These are phyloP conservation scores for Pluvianellus socialis DNA, from an alignment of 2,113 vertebrate species.

Conservation along the genomic window DNA sequence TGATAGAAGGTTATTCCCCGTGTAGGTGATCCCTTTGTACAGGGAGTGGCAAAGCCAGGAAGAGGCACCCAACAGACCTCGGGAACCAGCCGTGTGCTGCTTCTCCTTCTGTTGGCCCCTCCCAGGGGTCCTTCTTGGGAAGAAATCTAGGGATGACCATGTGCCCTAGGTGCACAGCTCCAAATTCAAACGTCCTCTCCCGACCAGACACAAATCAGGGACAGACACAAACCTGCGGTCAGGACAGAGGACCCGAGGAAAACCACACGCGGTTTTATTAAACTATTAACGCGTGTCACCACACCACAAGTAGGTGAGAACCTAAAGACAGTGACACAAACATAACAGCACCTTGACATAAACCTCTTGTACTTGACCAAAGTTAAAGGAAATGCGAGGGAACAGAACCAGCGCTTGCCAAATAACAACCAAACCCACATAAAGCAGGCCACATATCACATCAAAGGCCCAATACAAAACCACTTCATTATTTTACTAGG, in stretches of 20 bases:
- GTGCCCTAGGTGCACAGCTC: neutral
- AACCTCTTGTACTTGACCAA: neutral
- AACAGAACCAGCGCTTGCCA: neutral
- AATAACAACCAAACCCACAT: neutral
- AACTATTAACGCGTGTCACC: neutral
- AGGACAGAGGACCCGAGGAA: neutral
- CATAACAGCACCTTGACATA: neutral
- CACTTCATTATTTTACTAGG: neutral
- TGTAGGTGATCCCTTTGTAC: neutral
- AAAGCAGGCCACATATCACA: neutral
- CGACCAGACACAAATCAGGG: rapidly evolving
- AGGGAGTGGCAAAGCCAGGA: neutral
- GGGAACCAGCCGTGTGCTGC: neutral
- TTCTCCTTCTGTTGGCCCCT: neutral
- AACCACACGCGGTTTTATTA: neutral
- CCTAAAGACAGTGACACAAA: neutral
- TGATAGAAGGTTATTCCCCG: neutral
- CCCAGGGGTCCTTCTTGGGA: neutral
- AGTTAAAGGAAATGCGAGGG: neutral
- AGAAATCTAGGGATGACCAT: neutral
- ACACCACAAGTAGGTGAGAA: neutral
- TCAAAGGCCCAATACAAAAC: neutral
- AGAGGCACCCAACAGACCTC: neutral
- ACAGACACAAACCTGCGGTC: neutral
- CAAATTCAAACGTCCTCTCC: neutral